phyloP scores from a whole-genome alignment of 2,113 vertebrate genomes.

The Xenopus laevis region DNA sequence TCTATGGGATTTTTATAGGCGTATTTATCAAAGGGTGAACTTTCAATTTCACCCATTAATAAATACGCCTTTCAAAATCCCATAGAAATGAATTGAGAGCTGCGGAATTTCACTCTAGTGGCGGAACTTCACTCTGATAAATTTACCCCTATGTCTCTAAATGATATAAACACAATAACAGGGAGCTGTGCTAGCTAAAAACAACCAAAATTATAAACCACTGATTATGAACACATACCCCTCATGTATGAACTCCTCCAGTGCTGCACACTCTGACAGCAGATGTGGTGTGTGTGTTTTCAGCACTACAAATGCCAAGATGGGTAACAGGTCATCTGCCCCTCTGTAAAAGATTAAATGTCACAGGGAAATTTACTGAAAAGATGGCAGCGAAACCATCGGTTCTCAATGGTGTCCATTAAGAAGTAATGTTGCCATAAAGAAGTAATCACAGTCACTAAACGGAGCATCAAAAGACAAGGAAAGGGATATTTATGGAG shows the following conservation, averaged over 20 bases:
- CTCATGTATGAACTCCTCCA: slow-evolving; percentile 95
- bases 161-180: no score
- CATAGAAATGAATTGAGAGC: no score
- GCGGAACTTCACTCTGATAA: no score
- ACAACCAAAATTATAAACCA: neutral
- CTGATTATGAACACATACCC: slow-evolving; percentile 64
- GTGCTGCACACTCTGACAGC: slow-evolving; percentile 82
- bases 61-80: no score
- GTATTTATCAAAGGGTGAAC: no score
- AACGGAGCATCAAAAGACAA: neutral
- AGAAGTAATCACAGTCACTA: neutral
- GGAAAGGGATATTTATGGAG: no score
- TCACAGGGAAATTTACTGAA: no score
- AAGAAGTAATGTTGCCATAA: neutral
- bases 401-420: neutral
- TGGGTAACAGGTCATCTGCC: slow-evolving; percentile 88
- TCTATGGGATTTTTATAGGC: no score
- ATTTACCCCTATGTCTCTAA: no score
- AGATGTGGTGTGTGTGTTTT: slow-evolving; percentile 81
- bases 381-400: neutral
- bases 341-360: slow-evolving; percentile 65
- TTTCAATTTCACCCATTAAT: no score
- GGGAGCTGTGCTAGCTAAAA: no score
- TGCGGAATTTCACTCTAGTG: no score
- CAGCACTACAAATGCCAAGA: slow-evolving; percentile 88